Evolutionary conservation across 2,113 vertebrate species (phyloP).

Genomic region (Psittacula cyanocephala): DNA sequence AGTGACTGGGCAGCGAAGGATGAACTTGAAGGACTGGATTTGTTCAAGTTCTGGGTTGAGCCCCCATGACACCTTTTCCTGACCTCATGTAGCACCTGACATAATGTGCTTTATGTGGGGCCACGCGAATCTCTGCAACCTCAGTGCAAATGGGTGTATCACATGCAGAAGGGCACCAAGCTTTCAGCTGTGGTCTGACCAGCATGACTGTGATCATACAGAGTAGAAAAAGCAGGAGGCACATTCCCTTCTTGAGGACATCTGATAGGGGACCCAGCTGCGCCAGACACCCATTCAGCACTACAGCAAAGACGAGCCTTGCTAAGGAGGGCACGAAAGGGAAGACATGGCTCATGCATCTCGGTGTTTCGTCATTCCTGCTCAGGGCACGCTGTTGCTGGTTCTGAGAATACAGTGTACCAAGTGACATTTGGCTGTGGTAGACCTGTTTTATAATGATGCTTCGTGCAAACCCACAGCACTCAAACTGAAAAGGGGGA

Average conservation of each 20-base stretch:
- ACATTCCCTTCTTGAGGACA: not conserved
- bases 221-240: not conserved
- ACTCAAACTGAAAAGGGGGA: slow-evolving; percentile 26
- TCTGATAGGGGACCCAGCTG: not conserved
- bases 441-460: slow-evolving; percentile 6
- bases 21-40: not conserved
- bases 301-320: not conserved
- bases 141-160: not conserved
- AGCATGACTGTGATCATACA: fast-evolving
- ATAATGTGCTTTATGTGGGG: not conserved
- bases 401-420: slow-evolving; percentile 33
- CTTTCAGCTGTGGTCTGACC: not conserved
- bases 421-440: slow-evolving; percentile 52
- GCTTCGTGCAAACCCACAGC: not conserved
- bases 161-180: not conserved
- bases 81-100: not conserved
- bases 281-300: not conserved
- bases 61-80: fast-evolving
- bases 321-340: not conserved
- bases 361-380: not conserved
- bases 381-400: not conserved
- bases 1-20: not conserved
- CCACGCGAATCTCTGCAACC: not conserved
- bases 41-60: not conserved
- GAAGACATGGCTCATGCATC: not conserved